Conservation (phyloP, 1,140 invertebrate species). For the Formica selysi region DNA sequence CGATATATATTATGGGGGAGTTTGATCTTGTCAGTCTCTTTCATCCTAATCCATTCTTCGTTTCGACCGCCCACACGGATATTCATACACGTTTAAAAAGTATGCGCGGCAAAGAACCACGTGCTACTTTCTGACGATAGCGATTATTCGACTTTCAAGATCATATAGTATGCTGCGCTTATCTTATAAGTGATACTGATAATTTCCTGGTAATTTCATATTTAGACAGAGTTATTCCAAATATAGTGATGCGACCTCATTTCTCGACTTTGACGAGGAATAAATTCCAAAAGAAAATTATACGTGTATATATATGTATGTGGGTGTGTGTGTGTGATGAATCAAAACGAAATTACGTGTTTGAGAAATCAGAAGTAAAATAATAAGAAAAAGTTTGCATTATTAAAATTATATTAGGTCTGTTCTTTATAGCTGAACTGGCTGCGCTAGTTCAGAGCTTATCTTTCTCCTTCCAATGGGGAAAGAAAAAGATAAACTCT, state of each 20-base stretch:
- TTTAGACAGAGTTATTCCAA: background rate
- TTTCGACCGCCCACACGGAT: conserved; percentile 66
- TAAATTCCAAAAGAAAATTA: background rate
- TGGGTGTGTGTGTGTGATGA: too few relatives aligned
- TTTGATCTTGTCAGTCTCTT: conserved; percentile 1
- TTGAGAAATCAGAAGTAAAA: background rate
- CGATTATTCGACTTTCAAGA: conserved; percentile 45
- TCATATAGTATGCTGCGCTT: conserved; percentile 15
- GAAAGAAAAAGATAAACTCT: too few relatives aligned
- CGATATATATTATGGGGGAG: conserved; percentile 53
- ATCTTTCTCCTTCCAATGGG: too few relatives aligned
- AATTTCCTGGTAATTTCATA: background rate
- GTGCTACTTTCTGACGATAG: conserved; percentile 55
- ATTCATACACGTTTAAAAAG: conserved; percentile 43
- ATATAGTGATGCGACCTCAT: background rate
- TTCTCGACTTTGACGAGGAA: background rate
- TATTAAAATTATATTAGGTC: background rate
- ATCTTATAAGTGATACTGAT: background rate
- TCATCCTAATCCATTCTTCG: conserved; percentile 52
- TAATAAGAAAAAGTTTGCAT: background rate
- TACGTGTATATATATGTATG: background rate
- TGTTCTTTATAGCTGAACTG: too few relatives aligned
- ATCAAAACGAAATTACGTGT: background rate
- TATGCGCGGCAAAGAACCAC: conserved; percentile 47
- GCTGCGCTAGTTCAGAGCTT: too few relatives aligned